These are phyloP conservation scores for Zapus hudsonius DNA, from an alignment of 2,113 vertebrate species.

Conservation along the genomic window DNA sequence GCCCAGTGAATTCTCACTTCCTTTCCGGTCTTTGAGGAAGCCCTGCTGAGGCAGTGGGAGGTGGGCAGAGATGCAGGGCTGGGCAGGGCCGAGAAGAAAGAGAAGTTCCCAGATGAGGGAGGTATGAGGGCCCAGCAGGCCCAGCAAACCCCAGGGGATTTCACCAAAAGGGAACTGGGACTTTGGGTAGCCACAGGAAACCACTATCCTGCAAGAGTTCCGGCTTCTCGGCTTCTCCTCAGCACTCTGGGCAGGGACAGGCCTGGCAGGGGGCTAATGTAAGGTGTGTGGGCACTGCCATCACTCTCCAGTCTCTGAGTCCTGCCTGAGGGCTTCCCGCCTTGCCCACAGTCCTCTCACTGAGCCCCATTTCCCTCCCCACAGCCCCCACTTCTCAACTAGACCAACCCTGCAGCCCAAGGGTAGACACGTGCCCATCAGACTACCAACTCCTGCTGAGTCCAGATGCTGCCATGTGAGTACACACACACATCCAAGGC, in stretches of 20 bases:
- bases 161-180: constrained; percentile 73
- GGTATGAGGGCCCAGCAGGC: neutral
- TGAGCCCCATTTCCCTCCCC: neutral
- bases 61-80: neutral
- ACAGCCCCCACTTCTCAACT: neutral
- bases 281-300: neutral
- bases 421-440: neutral
- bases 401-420: neutral
- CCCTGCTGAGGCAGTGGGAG: neutral
- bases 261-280: neutral
- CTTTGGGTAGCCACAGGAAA: constrained; percentile 62
- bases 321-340: too few species aligned
- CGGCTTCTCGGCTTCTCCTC: constrained; percentile 59
- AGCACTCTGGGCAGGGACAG: neutral
- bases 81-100: constrained; percentile 39
- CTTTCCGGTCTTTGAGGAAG: neutral
- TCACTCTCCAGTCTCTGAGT: neutral
- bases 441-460: neutral
- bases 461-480: neutral
- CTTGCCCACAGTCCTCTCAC: too few species aligned
- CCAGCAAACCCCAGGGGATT: neutral
- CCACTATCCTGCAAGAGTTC: constrained; percentile 75
- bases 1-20: constrained; percentile 23
- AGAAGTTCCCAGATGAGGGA: constrained; percentile 54
- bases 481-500: neutral